A percentile compares a stretch with the other conserved stretches of the same genome.
phyloP scores from a whole-genome alignment of 2,888 invertebrate genomes.

The Dione juno region DNA sequence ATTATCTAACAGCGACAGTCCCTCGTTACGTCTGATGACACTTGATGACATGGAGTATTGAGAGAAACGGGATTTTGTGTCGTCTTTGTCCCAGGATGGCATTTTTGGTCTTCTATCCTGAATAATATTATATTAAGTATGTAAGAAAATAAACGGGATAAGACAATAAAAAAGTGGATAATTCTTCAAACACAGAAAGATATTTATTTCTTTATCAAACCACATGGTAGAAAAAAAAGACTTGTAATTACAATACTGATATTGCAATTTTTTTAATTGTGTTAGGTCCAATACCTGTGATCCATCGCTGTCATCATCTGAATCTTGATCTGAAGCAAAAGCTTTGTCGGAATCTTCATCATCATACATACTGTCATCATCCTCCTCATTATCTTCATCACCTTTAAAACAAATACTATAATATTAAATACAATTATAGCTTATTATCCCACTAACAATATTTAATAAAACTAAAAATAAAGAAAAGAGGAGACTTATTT shows the following conservation, averaged over 20 bases:
- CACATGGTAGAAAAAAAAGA: too few species aligned
- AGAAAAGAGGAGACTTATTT: too few species aligned
- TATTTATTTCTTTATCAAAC: too few species aligned
- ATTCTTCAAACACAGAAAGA: too few species aligned
- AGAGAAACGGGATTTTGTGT: slow-evolving; percentile 94
- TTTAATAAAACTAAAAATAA: too few species aligned
- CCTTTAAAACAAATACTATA: not conserved
- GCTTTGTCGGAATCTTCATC: slow-evolving; percentile 72
- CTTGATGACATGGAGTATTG: slow-evolving; percentile 97
- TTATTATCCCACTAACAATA: not conserved
- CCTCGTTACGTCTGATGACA: slow-evolving; percentile 92
- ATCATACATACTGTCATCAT: slow-evolving; percentile 55
- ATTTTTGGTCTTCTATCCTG: slow-evolving; percentile 57
- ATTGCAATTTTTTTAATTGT: too few species aligned
- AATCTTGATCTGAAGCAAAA: slow-evolving; percentile 68
- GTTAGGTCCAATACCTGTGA: slow-evolving; percentile 58
- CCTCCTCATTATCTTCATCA: slow-evolving; percentile 54
- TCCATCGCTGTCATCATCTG: slow-evolving; percentile 72
- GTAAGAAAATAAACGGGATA: too few species aligned
- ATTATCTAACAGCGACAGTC: slow-evolving; percentile 91
- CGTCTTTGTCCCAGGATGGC: slow-evolving; percentile 84
- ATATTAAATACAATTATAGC: not conserved
- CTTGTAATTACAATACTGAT: too few species aligned
- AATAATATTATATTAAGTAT: not conserved
- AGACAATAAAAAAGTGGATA: too few species aligned